Evolutionary conservation across 2,797 vertebrate species (phyloP).

Genomic region (Sternotherus odoratus): DNA sequence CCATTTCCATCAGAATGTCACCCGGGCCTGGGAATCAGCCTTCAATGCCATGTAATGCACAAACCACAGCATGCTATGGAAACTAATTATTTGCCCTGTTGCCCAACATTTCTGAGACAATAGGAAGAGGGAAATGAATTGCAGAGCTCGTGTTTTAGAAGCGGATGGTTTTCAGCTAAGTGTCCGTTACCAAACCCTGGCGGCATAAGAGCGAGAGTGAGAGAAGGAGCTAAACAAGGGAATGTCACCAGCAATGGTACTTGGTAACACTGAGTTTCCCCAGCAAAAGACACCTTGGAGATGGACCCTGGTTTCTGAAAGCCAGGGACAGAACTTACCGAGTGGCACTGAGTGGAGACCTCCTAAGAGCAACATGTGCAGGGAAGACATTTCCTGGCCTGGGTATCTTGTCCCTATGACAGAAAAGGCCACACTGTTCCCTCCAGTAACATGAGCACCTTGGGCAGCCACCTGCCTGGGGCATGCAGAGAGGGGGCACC

Average conservation of each 20-base stretch:
- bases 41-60: neutral
- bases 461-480: neutral
- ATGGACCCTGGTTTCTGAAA: fast-evolving
- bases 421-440: fast-evolving
- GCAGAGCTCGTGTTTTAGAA: slow-evolving; percentile 60
- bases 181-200: slow-evolving; percentile 65
- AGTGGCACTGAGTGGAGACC: neutral
- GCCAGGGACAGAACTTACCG: neutral
- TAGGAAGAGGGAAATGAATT: slow-evolving; percentile 71
- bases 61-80: neutral
- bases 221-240: slow-evolving; percentile 45
- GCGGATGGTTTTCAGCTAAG: slow-evolving; percentile 49
- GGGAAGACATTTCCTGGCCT: neutral
- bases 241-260: slow-evolving; percentile 31
- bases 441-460: fast-evolving
- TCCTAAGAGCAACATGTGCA: neutral
- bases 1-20: slow-evolving; percentile 22
- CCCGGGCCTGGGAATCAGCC: slow-evolving; percentile 44
- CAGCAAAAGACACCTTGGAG: slow-evolving; percentile 11
- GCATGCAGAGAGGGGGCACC: fast-evolving
- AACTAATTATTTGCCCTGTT: slow-evolving; percentile 51
- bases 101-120: slow-evolving; percentile 74
- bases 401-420: neutral
- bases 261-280: slow-evolving; percentile 33
- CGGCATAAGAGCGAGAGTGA: slow-evolving; percentile 55